phyloP scores from a whole-genome alignment of 1,140 invertebrate genomes.

The Bicyclus anynana region DNA sequence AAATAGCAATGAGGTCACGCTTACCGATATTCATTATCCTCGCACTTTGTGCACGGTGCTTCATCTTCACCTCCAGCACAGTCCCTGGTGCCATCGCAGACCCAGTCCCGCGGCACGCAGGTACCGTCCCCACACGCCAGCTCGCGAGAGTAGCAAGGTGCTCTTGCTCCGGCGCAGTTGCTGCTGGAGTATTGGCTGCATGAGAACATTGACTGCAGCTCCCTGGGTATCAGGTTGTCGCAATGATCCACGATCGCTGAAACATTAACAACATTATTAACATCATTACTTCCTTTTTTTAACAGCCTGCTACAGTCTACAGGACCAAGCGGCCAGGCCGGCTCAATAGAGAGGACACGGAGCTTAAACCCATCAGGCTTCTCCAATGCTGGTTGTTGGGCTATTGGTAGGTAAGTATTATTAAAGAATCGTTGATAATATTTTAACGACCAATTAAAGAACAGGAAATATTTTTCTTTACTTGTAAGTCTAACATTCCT shows the following conservation, averaged over 20 bases:
- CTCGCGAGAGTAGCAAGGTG: conserved; percentile 77
- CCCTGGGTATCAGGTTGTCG: conserved; percentile 77
- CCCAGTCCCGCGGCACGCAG: conserved; percentile 80
- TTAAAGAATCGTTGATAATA: too few relatives aligned
- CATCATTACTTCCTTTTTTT: neutral
- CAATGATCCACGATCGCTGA: conserved; percentile 78
- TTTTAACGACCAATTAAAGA: too few relatives aligned
- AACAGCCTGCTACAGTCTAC: too few relatives aligned
- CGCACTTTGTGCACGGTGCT: conserved; percentile 77
- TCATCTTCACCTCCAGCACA: conserved; percentile 83
- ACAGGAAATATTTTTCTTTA: too few relatives aligned
- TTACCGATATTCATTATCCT: conserved; percentile 77
- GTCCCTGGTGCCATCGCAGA: conserved; percentile 83
- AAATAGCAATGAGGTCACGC: neutral
- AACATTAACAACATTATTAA: neutral
- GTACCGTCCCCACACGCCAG: conserved; percentile 81
- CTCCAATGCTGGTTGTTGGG: too few relatives aligned
- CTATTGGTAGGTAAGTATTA: too few relatives aligned
- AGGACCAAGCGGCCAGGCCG: too few relatives aligned
- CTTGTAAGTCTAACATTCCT: too few relatives aligned
- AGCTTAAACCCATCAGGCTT: too few relatives aligned
- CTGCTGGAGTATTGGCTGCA: conserved; percentile 79
- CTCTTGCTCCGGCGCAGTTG: conserved; percentile 62
- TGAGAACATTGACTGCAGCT: conserved; percentile 77
- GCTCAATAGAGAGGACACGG: too few relatives aligned